Evolutionary conservation across 2,113 vertebrate genomes (phyloP).

Genomic region (Pseudolaguvia tuberculata): DNA sequence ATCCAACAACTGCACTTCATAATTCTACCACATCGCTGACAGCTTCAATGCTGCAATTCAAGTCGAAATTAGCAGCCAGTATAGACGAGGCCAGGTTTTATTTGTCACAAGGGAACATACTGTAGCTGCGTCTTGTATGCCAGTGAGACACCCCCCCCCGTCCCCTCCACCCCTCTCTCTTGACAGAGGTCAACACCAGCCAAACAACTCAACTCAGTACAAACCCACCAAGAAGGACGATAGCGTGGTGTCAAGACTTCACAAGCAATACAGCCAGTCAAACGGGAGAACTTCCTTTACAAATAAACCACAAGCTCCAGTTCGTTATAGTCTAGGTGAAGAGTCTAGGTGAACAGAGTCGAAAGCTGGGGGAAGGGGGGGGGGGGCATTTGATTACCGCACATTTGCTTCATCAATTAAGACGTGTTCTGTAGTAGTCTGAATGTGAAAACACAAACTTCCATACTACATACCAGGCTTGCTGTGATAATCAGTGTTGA

Average conservation of each 20-base stretch:
- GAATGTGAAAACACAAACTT: no score
- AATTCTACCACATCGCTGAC: slow-evolving; percentile 7
- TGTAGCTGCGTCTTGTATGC: slow-evolving; percentile 50
- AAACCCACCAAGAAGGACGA: slow-evolving; percentile 51
- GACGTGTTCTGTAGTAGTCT: no score
- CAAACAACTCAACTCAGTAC: slow-evolving; percentile 46
- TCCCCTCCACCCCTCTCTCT: slow-evolving; percentile 30
- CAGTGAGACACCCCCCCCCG: slow-evolving; percentile 39
- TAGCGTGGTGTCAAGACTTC: slow-evolving; percentile 56
- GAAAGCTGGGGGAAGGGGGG: not conserved
- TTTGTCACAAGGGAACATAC: slow-evolving; percentile 42
- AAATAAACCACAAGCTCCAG: slow-evolving; percentile 57
- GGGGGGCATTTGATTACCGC: no score
- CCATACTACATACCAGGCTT: no score
- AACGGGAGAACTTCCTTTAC: slow-evolving; percentile 46
- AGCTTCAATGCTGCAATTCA: not conserved
- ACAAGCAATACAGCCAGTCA: slow-evolving; percentile 62
- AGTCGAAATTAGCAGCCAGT: slow-evolving; percentile 28
- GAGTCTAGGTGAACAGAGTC: slow-evolving; percentile 48
- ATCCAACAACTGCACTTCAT: slow-evolving; percentile 1
- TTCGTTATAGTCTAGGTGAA: slow-evolving; percentile 60
- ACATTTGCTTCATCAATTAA: no score
- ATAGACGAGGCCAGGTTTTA: slow-evolving; percentile 23
- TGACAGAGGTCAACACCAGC: slow-evolving; percentile 50
- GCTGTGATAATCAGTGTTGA: no score